These are phyloP conservation scores for Poecilus cupreus DNA, from an alignment of 2,888 invertebrate species.

Conservation along the genomic window DNA sequence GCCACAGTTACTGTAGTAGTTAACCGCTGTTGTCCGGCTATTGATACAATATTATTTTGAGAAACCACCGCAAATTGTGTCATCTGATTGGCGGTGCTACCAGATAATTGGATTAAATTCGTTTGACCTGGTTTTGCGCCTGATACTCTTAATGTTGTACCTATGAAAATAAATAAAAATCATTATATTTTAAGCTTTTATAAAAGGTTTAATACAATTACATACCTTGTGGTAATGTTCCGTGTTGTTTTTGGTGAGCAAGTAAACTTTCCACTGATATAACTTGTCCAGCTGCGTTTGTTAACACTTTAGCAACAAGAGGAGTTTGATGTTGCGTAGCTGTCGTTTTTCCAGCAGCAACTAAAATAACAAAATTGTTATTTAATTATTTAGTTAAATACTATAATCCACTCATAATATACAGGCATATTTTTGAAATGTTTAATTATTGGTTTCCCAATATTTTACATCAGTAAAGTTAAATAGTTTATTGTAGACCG, in stretches of 20 bases:
- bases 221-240: constrained; percentile 74
- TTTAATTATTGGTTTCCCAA: too few relatives aligned
- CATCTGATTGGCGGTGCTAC: constrained; percentile 69
- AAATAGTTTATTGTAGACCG: too few relatives aligned
- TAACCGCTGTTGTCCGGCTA: constrained; percentile 63
- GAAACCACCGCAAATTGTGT: constrained; percentile 74
- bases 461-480: too few relatives aligned
- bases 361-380: constrained; percentile 29
- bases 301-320: constrained; percentile 83
- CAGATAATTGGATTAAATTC: constrained; percentile 75
- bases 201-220: background rate
- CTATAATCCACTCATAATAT: too few relatives aligned
- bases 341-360: constrained; percentile 68
- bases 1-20: constrained; percentile 69
- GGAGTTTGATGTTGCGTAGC: constrained; percentile 72
- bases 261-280: constrained; percentile 78
- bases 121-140: constrained; percentile 72
- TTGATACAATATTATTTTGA: constrained; percentile 73
- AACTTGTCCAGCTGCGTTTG: constrained; percentile 79
- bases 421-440: too few relatives aligned
- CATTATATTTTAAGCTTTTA: background rate
- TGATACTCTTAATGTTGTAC: constrained; percentile 73
- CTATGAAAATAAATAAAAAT: constrained; percentile 64
- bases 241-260: constrained; percentile 74
- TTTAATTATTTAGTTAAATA: background rate